Conservation (phyloP, 2,888 invertebrate genomes). For the Spicauda simplicius region DNA sequence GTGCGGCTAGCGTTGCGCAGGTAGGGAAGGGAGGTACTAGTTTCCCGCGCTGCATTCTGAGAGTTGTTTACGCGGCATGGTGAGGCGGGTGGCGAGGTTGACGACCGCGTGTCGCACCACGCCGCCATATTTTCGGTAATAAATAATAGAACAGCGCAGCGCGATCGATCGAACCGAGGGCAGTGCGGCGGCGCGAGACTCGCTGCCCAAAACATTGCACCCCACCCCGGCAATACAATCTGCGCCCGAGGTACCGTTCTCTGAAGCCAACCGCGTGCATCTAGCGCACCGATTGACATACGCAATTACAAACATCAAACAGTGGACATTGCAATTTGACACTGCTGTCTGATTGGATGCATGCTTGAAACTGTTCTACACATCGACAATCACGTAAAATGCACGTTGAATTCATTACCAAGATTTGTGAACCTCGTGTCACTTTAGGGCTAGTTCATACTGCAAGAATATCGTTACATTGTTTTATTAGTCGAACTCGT, state of each 20-base stretch:
- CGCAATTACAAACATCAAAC: background rate
- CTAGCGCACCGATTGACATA: conserved; percentile 1
- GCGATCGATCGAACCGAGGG: conserved; percentile 70
- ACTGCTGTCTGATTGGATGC: background rate
- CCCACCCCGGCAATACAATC: conserved; percentile 42
- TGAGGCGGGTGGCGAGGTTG: conserved; percentile 61
- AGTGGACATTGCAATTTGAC: conserved; percentile 2
- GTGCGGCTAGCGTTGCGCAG: conserved; percentile 46
- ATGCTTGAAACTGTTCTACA: background rate
- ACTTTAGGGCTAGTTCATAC: too few species aligned
- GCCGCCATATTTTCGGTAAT: conserved; percentile 81
- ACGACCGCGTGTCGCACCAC: conserved; percentile 73
- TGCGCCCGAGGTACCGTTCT: conserved; percentile 18
- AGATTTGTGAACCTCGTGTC: background rate
- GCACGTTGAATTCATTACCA: background rate
- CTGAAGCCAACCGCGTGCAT: background rate
- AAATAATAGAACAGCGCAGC: conserved; percentile 77
- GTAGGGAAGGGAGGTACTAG: conserved; percentile 56
- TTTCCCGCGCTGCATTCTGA: conserved; percentile 71
- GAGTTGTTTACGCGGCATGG: conserved; percentile 71
- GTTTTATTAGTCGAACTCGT: background rate
- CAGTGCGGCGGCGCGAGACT: conserved; percentile 72
- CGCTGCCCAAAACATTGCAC: conserved; percentile 71
- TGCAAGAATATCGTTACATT: background rate
- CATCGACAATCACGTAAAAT: background rate